Evolutionary conservation across 2,888 invertebrate species (phyloP).

Genomic region (Chaetogeoica ovagalla): DNA sequence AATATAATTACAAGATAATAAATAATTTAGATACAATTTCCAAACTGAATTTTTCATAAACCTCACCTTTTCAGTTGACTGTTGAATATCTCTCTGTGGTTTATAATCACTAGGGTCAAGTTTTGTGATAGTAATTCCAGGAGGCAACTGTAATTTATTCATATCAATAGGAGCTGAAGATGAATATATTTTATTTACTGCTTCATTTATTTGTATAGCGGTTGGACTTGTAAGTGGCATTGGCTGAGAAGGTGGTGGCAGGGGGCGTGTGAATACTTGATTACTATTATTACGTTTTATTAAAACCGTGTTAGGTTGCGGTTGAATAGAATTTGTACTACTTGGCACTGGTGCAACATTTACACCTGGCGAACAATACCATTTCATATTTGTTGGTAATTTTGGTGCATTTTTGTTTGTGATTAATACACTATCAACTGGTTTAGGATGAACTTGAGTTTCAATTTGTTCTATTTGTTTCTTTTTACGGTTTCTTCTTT

Average conservation of each 20-base stretch:
- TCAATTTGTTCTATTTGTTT: slow-evolving; percentile 28
- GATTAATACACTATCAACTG: slow-evolving; percentile 34
- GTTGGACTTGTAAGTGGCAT: slow-evolving; percentile 56
- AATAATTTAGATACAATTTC: not conserved
- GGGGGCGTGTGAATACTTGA: slow-evolving; percentile 35
- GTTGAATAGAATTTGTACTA: slow-evolving; percentile 8
- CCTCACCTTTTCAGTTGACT: slow-evolving; percentile 40
- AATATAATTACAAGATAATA: not conserved
- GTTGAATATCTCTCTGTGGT: slow-evolving; percentile 47
- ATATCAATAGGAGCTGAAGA: slow-evolving; percentile 58
- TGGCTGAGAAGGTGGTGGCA: slow-evolving; percentile 33
- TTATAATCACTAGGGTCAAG: slow-evolving; percentile 59
- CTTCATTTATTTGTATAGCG: slow-evolving; percentile 57
- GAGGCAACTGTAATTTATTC: slow-evolving; percentile 70
- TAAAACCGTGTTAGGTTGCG: slow-evolving; percentile 40
- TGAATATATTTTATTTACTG: slow-evolving; percentile 56
- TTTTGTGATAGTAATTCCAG: slow-evolving; percentile 72
- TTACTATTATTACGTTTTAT: slow-evolving; percentile 41
- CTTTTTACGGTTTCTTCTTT: slow-evolving; percentile 49
- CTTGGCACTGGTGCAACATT: slow-evolving; percentile 38
- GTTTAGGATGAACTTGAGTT: slow-evolving; percentile 8
- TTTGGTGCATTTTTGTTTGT: slow-evolving; percentile 51
- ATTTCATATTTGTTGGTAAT: slow-evolving; percentile 44
- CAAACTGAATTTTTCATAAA: not conserved
- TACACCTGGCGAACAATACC: slow-evolving; percentile 51